Evolutionary conservation across 2,888 invertebrate genomes (phyloP).

Genomic region (Tipula confusa): DNA sequence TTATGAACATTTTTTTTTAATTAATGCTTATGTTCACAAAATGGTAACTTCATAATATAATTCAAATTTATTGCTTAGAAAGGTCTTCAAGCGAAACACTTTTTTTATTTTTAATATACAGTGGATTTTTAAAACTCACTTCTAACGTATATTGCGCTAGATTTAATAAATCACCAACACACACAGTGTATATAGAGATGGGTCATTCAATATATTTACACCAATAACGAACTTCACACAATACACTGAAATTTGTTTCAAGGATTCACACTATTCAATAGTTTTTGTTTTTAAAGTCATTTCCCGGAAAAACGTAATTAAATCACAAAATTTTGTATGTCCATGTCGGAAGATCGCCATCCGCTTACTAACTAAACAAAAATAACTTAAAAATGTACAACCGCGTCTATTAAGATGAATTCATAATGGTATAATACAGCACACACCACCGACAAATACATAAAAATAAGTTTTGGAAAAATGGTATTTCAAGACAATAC

Average conservation of each 20-base stretch:
- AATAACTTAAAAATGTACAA: not conserved
- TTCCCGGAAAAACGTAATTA: not conserved
- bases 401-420: not conserved
- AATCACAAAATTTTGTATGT: not conserved
- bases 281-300: not conserved
- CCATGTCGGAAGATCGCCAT: constrained; percentile 7
- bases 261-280: not conserved
- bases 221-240: not conserved
- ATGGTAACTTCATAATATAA: not conserved
- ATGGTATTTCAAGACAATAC: not conserved
- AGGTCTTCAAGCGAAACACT: not conserved
- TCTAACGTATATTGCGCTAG: not conserved
- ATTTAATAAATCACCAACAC: not conserved
- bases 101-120: not conserved
- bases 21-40: constrained; percentile 20
- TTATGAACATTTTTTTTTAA: not conserved
- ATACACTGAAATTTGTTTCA: not conserved
- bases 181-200: not conserved
- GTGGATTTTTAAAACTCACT: not conserved
- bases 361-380: not conserved
- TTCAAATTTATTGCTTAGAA: not conserved
- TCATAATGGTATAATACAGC: too few species aligned
- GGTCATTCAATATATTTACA: not conserved
- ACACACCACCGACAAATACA: not conserved
- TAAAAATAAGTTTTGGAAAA: not conserved